Percentiles rank a stretch among this genome's conserved stretches.
Evolutionary conservation across 2,113 vertebrate species (phyloP).

Genomic region (Muntiacus muntjak): DNA sequence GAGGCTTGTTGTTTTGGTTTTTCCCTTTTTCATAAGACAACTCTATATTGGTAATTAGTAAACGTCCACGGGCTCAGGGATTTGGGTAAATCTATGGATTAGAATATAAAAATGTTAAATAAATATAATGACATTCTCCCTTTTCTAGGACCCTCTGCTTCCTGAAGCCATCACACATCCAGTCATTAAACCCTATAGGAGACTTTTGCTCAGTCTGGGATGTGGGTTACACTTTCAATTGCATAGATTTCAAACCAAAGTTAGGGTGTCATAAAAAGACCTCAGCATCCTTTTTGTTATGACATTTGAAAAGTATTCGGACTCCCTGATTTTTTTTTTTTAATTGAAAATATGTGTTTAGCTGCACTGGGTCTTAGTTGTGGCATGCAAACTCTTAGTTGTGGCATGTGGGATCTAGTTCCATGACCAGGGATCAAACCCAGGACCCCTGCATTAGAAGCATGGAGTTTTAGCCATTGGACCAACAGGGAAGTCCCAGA

Average conservation of each 20-base stretch:
- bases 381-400: neutral
- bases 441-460: neutral
- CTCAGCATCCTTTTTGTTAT: neutral
- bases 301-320: neutral
- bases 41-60: neutral
- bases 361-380: neutral
- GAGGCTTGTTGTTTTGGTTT: neutral
- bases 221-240: neutral
- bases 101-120: neutral
- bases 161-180: neutral
- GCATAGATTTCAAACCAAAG: neutral
- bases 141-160: slow-evolving; percentile 3
- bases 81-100: neutral
- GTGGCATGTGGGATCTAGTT: neutral
- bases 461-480: neutral
- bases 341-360: neutral
- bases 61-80: neutral
- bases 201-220: neutral
- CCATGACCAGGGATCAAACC: neutral
- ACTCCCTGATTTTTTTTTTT: neutral
- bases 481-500: neutral
- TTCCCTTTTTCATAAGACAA: neutral
- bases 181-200: neutral
- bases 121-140: neutral
- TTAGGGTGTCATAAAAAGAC: neutral